Evolutionary conservation across 2,797 vertebrate species (phyloP).

Genomic region (Cheirogaleus major): DNA sequence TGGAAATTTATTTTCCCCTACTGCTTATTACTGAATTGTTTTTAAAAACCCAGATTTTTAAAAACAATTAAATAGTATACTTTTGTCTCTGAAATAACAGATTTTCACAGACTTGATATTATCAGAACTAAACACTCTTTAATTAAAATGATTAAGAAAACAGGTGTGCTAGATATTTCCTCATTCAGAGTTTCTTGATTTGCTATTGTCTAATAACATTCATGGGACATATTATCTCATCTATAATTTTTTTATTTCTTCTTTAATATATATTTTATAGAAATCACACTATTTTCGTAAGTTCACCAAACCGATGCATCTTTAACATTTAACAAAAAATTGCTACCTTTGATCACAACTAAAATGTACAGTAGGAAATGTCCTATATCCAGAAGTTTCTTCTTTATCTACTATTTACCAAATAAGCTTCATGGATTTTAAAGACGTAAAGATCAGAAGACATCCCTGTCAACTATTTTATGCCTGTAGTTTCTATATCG

Average conservation of each 20-base stretch:
- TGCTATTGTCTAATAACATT: background rate
- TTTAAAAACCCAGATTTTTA: background rate
- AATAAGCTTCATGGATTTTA: background rate
- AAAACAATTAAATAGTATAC: background rate
- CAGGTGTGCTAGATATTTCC: background rate
- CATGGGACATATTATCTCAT: background rate
- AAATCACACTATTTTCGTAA: background rate
- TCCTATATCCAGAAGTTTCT: background rate
- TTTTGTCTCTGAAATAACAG: background rate
- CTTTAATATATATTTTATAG: background rate
- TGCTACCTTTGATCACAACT: fast-evolving
- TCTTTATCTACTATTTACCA: background rate
- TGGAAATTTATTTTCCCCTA: background rate
- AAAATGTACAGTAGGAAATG: background rate
- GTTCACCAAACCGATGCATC: background rate
- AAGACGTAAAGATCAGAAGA: conserved; percentile 20
- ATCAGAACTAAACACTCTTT: background rate
- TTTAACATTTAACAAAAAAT: conserved; percentile 11
- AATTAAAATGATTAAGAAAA: background rate
- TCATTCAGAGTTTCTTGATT: background rate
- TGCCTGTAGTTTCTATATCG: background rate
- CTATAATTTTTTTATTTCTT: background rate
- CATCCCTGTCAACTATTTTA: background rate
- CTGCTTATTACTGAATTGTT: background rate
- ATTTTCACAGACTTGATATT: background rate